A percentile compares a stretch with the other conserved stretches of the same genome.
Evolutionary conservation across 2,113 vertebrate species (phyloP).

Genomic region (Pachypanchax playfairii): DNA sequence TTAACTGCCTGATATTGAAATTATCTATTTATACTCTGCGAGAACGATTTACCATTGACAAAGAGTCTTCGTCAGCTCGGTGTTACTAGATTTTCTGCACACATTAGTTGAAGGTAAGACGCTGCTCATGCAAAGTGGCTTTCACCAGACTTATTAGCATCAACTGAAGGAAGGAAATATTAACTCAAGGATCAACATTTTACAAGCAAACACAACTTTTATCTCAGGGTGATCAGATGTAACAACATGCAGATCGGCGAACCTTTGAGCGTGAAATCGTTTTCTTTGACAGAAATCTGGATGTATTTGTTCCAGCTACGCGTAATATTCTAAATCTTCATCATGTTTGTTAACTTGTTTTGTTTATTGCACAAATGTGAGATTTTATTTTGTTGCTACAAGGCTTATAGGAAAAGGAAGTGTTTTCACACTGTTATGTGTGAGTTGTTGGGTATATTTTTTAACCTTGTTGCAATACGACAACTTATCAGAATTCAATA

Average conservation of each 20-base stretch:
- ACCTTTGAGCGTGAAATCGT: too few species aligned
- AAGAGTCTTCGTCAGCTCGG: neutral
- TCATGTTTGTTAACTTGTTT: too few species aligned
- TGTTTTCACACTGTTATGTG: neutral
- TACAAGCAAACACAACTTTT: neutral
- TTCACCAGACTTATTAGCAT: neutral
- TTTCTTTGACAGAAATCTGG: too few species aligned
- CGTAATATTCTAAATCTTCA: too few species aligned
- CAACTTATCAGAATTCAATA: too few species aligned
- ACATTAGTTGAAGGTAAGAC: slow-evolving; percentile 55
- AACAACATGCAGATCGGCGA: too few species aligned
- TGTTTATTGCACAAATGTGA: neutral
- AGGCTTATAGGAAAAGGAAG: slow-evolving; percentile 45
- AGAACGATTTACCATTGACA: neutral
- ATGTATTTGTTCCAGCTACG: too few species aligned
- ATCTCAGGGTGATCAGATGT: neutral
- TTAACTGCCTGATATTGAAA: slow-evolving; percentile 27
- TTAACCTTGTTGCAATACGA: too few species aligned
- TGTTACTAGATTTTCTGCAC: slow-evolving; percentile 14
- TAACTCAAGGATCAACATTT: neutral
- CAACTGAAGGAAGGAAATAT: slow-evolving; percentile 10
- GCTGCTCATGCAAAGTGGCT: neutral
- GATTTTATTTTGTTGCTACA: neutral
- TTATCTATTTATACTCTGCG: neutral
- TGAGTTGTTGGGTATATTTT: too few species aligned